Conservation (phyloP, 2,888 invertebrate genomes). For the Agriopis marginaria region DNA sequence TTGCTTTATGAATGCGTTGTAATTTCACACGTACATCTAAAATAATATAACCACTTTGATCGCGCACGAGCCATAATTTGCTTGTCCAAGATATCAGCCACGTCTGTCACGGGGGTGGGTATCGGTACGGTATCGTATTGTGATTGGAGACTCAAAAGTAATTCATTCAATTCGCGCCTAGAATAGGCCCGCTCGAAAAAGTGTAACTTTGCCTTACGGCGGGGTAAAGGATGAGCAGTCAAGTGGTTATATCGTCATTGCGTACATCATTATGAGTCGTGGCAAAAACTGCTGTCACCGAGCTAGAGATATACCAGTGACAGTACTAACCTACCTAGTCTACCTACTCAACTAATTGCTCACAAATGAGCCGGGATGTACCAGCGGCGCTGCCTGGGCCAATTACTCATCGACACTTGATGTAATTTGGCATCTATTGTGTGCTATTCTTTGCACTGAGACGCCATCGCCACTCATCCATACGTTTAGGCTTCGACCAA, state of each 20-base stretch:
- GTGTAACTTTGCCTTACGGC: too few relatives aligned
- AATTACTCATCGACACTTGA: constrained; percentile 60
- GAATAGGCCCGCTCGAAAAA: too few relatives aligned
- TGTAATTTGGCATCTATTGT: constrained; percentile 64
- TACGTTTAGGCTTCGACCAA: constrained; percentile 4
- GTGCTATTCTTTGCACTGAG: constrained; percentile 70
- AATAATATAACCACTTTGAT: too few relatives aligned
- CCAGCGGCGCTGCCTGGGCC: constrained; percentile 42
- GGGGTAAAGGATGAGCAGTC: too few relatives aligned
- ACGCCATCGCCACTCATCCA: constrained; percentile 44
- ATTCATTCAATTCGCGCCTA: too few relatives aligned
- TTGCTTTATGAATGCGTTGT: not conserved
- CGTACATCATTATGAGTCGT: constrained; percentile 30
- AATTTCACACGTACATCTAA: not conserved
- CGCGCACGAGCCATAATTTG: too few relatives aligned
- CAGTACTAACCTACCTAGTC: constrained; percentile 34
- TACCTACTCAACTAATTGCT: constrained; percentile 33
- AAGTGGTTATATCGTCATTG: too few relatives aligned
- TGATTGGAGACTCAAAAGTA: too few relatives aligned
- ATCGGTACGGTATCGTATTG: too few relatives aligned
- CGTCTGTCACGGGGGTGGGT: too few relatives aligned
- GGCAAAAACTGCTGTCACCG: constrained; percentile 36
- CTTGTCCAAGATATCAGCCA: too few relatives aligned
- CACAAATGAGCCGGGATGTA: constrained; percentile 32
- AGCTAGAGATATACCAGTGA: constrained; percentile 17